Base-by-base conservation (phyloP, 2,888 invertebrate genomes). In the Dugesia japonica region DNA sequence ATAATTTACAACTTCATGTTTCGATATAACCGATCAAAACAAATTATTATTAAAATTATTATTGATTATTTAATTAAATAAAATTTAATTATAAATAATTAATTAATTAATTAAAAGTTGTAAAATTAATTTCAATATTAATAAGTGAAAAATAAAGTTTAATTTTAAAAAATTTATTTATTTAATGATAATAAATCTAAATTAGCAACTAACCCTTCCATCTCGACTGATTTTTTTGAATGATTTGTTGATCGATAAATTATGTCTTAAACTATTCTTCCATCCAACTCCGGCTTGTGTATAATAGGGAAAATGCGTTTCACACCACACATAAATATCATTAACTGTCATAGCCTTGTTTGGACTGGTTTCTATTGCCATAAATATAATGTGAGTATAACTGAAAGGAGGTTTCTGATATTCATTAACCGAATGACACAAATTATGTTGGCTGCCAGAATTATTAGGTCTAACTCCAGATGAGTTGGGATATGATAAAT, bases 271-370 rank as follows among this genome's bases (percentile, higher is more conserved):
- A 26, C 42, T 42, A 75, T 76, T 76, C 23, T 76, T 76, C 76
- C 76, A 76, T 15, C 76, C 76, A 26, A 74, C 31, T 4, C 76
- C 76, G 7, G 76, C 76, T 4, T 74, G 31, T 20, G 31, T 74
- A 31, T 74, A 76, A 26, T 73, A 76, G 26, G 76, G 76, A 42
- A 76, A 76, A 42, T 76, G 74, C 20, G 76, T 75, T 27, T 76
- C 76, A 23, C 76, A 76, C 76, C 76, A 76, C 9, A 76, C 75
- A 42, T 76, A 76, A n/a, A 76, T 76, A 31, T 76, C 75, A 76
- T 76, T 76, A 1, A 76, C 76, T 9, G 76, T 76, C 73, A 74
- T 74, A 26, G 28, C 76, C 27, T 76, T 76, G 20, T 76, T 28
- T 4, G 76, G 73, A 4, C 75, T 74, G 1, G 76, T 76, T 27